These are phyloP conservation scores for Polietes domitor DNA, from an alignment of 2,888 invertebrate genomes.

Conservation along the genomic window DNA sequence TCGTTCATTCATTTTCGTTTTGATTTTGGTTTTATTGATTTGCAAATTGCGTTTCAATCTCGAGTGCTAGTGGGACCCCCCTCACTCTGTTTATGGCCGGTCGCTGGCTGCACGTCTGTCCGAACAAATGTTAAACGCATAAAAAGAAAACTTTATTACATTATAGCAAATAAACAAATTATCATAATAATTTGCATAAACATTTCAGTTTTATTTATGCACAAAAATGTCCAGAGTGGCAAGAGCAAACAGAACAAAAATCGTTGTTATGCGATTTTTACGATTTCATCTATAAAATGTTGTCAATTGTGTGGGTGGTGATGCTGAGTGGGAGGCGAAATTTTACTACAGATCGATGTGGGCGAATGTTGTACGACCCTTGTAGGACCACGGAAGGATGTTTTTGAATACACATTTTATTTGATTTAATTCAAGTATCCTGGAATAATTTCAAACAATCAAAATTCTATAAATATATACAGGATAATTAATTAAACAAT, in stretches of 20 bases:
- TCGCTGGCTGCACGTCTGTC: background rate
- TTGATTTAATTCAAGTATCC: background rate
- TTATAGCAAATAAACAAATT: slow-evolving; percentile 63
- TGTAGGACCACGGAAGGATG: background rate
- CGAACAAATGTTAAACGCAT: slow-evolving; percentile 50
- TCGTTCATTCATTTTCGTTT: slow-evolving; percentile 17
- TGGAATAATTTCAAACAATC: slow-evolving; percentile 4
- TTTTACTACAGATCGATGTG: background rate
- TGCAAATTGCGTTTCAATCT: slow-evolving; percentile 19
- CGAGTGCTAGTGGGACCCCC: background rate
- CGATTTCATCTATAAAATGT: slow-evolving; percentile 22
- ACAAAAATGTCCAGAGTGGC: background rate
- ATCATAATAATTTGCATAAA: slow-evolving; percentile 60
- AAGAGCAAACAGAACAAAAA: background rate
- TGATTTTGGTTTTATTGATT: slow-evolving; percentile 30
- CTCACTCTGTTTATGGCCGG: background rate
- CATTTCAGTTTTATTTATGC: slow-evolving; percentile 28
- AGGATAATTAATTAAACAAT: slow-evolving; percentile 19
- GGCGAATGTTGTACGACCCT: background rate
- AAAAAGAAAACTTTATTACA: slow-evolving; percentile 54
- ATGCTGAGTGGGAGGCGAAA: too few species aligned
- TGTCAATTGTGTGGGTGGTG: background rate
- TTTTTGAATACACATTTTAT: background rate
- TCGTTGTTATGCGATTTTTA: slow-evolving; percentile 31
- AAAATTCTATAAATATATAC: background rate